A percentile compares a stretch with the other conserved stretches of the same genome.
Evolutionary conservation across 2,888 invertebrate species (phyloP).

Genomic region (Thereva nobilitata): DNA sequence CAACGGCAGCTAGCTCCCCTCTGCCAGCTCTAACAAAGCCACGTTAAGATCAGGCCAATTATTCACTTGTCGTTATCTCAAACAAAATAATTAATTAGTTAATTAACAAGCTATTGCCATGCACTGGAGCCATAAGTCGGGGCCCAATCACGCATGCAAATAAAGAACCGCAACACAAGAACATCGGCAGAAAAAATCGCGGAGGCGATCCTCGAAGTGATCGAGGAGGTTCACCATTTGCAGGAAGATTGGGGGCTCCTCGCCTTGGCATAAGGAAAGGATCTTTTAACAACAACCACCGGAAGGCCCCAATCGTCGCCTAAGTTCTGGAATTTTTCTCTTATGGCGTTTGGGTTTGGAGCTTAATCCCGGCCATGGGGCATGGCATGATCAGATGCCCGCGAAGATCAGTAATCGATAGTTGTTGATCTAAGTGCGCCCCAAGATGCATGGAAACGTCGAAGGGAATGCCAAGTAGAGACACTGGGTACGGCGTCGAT

Average conservation of each 20-base stretch:
- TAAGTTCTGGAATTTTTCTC: conserved; percentile 5
- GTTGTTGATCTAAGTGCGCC: conserved; percentile 16
- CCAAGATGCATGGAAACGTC: conserved; percentile 14
- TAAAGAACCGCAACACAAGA: conserved; percentile 38
- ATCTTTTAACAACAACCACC: too few species aligned
- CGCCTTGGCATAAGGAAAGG: not conserved
- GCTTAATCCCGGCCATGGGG: not conserved
- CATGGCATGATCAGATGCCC: conserved; percentile 12
- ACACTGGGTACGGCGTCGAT: conserved; percentile 9
- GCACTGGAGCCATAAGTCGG: conserved; percentile 40
- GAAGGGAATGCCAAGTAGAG: conserved; percentile 15
- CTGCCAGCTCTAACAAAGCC: not conserved
- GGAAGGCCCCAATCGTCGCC: conserved; percentile 12
- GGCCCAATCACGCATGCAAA: conserved; percentile 44
- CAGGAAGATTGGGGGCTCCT: not conserved
- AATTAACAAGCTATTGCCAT: conserved; percentile 55
- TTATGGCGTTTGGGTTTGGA: conserved; percentile 16
- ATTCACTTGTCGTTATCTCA: conserved; percentile 51
- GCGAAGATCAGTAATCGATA: conserved; percentile 18
- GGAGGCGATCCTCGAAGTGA: conserved; percentile 28
- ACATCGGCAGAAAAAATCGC: conserved; percentile 16
- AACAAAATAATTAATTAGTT: conserved; percentile 57
- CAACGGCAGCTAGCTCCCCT: too few species aligned
- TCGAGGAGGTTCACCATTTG: conserved; percentile 15
- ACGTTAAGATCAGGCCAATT: conserved; percentile 46